These are phyloP conservation scores for Aldabrachelys gigantea DNA, from an alignment of 2,113 vertebrate genomes.

Conservation along the genomic window DNA sequence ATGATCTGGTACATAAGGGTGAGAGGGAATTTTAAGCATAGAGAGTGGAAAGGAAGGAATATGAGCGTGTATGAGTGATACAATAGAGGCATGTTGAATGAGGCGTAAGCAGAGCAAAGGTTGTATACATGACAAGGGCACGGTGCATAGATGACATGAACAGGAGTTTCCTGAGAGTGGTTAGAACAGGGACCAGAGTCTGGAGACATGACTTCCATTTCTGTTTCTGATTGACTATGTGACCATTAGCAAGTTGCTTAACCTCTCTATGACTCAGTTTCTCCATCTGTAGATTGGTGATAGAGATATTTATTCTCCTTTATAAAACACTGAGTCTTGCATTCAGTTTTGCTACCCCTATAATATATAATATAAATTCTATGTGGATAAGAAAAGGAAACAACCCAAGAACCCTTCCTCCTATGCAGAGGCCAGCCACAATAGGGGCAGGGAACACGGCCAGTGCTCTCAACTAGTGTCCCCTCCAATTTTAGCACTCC, in stretches of 20 bases:
- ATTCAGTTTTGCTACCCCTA: not conserved
- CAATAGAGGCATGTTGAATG: not conserved
- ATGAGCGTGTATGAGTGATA: not conserved
- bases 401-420: not conserved
- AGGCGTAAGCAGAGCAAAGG: conserved; percentile 49
- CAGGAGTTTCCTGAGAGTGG: conserved; percentile 26
- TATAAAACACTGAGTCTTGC: not conserved
- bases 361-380: not conserved
- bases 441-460: not conserved
- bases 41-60: not conserved
- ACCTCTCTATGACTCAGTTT: conserved; percentile 8
- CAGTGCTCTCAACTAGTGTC: not conserved
- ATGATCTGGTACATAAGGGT: not conserved
- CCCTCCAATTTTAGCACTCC: not conserved
- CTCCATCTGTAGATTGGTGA: not conserved
- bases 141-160: conserved; percentile 44
- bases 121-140: not conserved
- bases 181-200: not conserved
- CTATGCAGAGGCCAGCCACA: not conserved
- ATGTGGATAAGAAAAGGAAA: not conserved
- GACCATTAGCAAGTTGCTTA: conserved; percentile 30
- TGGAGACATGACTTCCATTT: conserved; percentile 62
- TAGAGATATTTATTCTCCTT: not conserved
- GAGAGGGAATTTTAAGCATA: not conserved
- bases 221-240: conserved; percentile 29